A percentile compares a stretch with the other conserved stretches of the same genome.
phyloP scores from a whole-genome alignment of 2,797 vertebrate genomes.

The Melanotaenia trifasciata region DNA sequence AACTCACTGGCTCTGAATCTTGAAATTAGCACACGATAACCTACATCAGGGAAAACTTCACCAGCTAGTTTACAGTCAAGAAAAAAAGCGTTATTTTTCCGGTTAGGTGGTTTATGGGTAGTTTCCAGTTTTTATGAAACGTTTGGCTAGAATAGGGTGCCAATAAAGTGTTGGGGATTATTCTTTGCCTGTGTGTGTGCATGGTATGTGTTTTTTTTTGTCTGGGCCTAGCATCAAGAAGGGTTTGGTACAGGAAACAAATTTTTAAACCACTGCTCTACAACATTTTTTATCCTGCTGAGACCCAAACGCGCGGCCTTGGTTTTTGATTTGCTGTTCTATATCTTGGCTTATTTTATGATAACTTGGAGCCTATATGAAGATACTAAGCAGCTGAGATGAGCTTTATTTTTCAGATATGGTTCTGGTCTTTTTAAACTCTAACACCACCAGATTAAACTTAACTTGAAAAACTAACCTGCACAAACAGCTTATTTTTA shows the following conservation, averaged over 20 bases:
- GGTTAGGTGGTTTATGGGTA: no score
- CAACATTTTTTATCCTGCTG: no score
- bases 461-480: background rate
- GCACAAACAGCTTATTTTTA: background rate
- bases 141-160: background rate
- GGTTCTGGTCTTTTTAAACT: no score
- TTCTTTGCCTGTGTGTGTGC: background rate
- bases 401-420: background rate
- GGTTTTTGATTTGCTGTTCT: background rate
- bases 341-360: background rate
- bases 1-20: background rate
- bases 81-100: no score
- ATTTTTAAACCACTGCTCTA: no score
- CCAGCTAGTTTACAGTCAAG: no score
- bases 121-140: background rate
- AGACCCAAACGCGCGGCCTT: background rate
- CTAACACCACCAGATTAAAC: no score
- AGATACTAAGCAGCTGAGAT: no score
- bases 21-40: background rate
- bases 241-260: no score
- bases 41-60: background rate
- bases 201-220: background rate
- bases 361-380: background rate
- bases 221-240: no score
- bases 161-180: background rate